Evolutionary conservation across 2,797 vertebrate genomes (phyloP).

Genomic region (Epinephelus coioides): DNA sequence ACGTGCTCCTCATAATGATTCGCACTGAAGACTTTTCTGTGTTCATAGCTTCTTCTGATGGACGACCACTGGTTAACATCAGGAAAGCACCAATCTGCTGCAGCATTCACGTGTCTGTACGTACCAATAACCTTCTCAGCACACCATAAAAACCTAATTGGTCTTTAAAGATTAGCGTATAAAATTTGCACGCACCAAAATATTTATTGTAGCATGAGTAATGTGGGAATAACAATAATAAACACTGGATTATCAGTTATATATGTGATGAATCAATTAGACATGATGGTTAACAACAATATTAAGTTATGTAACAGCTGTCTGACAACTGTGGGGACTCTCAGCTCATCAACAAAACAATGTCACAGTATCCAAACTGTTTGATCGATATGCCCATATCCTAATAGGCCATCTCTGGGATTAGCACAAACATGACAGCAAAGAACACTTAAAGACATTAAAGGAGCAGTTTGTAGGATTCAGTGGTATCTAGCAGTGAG

Average conservation of each 20-base stretch:
- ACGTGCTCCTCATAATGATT: slow-evolving; percentile 68
- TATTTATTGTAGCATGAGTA: slow-evolving; percentile 37
- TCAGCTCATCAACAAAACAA: not conserved
- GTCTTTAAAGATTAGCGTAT: slow-evolving; percentile 49
- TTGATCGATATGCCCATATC: not conserved
- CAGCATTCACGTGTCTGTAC: not conserved
- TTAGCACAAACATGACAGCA: not conserved
- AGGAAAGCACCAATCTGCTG: slow-evolving; percentile 19
- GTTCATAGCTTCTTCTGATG: slow-evolving; percentile 16
- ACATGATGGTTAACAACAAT: slow-evolving; percentile 35
- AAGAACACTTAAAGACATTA: not conserved
- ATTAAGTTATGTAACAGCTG: slow-evolving; percentile 22
- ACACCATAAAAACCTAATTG: slow-evolving; percentile 45
- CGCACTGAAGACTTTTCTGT: slow-evolving; percentile 20
- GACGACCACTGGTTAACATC: slow-evolving; percentile 27
- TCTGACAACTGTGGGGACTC: not conserved
- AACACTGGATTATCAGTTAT: slow-evolving; percentile 32
- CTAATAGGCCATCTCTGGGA: not conserved
- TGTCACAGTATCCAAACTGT: not conserved
- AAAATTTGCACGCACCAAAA: slow-evolving; percentile 51
- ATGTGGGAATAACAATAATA: slow-evolving; percentile 41
- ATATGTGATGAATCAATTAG: slow-evolving; percentile 35
- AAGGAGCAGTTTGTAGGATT: not conserved
- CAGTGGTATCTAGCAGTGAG: no score
- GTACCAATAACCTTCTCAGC: slow-evolving; percentile 37